These are phyloP conservation scores for Anguilla rostrata DNA, from an alignment of 2,113 vertebrate genomes.

Conservation along the genomic window DNA sequence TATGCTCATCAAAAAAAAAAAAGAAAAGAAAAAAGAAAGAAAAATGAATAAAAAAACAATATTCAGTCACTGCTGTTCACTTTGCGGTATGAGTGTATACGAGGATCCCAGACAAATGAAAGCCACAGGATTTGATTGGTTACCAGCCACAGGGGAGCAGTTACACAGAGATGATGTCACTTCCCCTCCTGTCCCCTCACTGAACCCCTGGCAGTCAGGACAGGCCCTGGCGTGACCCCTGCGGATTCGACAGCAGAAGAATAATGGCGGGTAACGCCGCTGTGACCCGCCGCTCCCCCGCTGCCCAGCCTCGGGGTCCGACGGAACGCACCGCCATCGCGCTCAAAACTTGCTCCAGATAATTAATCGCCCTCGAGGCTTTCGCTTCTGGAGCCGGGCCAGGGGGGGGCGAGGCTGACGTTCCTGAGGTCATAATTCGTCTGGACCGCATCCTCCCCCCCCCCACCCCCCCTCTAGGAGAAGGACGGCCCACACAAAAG, in stretches of 20 bases:
- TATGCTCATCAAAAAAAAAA: too few species aligned
- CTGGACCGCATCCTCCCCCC: conserved; percentile 50
- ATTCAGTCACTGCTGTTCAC: too few species aligned
- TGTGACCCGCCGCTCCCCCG: conserved; percentile 11
- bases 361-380: conserved; percentile 33
- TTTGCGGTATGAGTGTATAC: too few species aligned
- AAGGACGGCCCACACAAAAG: conserved; percentile 33
- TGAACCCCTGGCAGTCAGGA: not conserved
- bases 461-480: conserved; percentile 33
- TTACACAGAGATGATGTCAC: not conserved
- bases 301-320: not conserved
- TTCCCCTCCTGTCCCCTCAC: not conserved
- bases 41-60: too few species aligned
- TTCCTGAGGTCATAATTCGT: conserved; percentile 38
- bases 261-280: not conserved
- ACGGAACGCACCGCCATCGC: not conserved
- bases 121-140: not conserved
- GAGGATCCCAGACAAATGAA: not conserved
- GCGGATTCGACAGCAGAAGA: not conserved
- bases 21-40: too few species aligned
- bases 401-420: conserved; percentile 26
- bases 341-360: conserved; percentile 26
- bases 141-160: not conserved
- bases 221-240: not conserved
- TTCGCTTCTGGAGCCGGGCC: conserved; percentile 20